Evolutionary conservation across 1,140 invertebrate species (phyloP).

Genomic region (Magallana ariakensis): DNA sequence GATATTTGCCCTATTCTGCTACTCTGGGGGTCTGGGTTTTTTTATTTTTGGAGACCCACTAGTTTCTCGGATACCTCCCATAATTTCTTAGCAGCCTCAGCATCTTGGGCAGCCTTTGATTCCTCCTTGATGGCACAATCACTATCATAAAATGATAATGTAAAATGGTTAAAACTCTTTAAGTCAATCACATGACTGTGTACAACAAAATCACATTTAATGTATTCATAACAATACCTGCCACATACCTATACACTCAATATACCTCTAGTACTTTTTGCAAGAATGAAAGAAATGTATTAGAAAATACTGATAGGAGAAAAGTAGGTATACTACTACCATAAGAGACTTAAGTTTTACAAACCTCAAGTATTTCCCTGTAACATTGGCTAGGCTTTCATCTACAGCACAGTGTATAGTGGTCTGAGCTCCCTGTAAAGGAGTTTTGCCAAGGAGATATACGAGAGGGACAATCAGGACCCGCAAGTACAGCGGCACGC

Average conservation of each 20-base stretch:
- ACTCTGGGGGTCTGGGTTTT: background rate
- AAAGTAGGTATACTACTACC: no score
- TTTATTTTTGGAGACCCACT: slow-evolving; percentile 31
- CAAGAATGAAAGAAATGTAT: no score
- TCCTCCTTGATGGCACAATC: slow-evolving; percentile 52
- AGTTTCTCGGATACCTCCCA: slow-evolving; percentile 57
- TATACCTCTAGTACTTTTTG: no score
- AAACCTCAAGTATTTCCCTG: slow-evolving; percentile 88
- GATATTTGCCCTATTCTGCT: no score
- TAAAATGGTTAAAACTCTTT: no score
- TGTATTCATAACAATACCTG: no score
- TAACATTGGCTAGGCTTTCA: slow-evolving; percentile 86
- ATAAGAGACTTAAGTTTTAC: background rate
- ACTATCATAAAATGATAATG: slow-evolving; percentile 30
- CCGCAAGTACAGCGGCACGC: slow-evolving; percentile 62
- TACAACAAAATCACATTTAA: no score
- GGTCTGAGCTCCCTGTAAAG: slow-evolving; percentile 75
- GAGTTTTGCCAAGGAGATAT: slow-evolving; percentile 53
- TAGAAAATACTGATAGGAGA: no score
- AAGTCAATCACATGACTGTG: no score
- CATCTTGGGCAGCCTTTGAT: slow-evolving; percentile 46
- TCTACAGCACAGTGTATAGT: slow-evolving; percentile 80
- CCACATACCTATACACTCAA: no score
- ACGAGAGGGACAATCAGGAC: slow-evolving; percentile 69
- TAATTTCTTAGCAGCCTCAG: slow-evolving; percentile 45